Evolutionary conservation across 2,888 invertebrate species (phyloP).

Genomic region (Euplagia quadripunctaria): DNA sequence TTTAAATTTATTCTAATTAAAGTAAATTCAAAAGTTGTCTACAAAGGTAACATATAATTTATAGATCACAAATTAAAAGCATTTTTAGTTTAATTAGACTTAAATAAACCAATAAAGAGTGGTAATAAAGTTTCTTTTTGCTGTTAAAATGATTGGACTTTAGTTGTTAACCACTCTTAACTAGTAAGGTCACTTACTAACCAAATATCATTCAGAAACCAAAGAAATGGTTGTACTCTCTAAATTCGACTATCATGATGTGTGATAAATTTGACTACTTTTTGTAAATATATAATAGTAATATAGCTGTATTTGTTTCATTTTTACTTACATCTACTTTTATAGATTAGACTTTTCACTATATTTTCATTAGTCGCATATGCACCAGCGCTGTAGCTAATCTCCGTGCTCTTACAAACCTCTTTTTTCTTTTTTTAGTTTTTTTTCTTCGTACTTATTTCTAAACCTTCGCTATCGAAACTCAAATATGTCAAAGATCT

Average conservation of each 20-base stretch:
- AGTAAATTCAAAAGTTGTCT: background rate
- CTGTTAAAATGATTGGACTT: background rate
- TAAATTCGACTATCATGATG: background rate
- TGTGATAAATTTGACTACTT: too few species aligned
- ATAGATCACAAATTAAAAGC: background rate
- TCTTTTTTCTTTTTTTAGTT: too few species aligned
- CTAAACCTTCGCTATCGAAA: too few species aligned
- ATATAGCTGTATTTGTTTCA: background rate
- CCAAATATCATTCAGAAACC: background rate
- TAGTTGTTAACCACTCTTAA: background rate
- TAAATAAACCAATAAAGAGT: background rate
- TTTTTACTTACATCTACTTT: background rate
- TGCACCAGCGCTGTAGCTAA: too few species aligned
- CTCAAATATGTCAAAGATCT: too few species aligned
- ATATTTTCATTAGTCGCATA: background rate
- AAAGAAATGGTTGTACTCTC: background rate
- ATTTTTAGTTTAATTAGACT: background rate
- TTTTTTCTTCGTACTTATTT: too few species aligned
- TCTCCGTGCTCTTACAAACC: too few species aligned
- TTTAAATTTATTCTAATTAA: background rate
- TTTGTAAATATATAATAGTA: too few species aligned
- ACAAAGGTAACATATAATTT: background rate
- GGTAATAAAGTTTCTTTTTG: background rate
- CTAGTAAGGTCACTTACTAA: too few species aligned
- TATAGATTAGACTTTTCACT: background rate